Base-by-base conservation (phyloP, 2,797 vertebrate genomes). In the Characodon lateralis region DNA sequence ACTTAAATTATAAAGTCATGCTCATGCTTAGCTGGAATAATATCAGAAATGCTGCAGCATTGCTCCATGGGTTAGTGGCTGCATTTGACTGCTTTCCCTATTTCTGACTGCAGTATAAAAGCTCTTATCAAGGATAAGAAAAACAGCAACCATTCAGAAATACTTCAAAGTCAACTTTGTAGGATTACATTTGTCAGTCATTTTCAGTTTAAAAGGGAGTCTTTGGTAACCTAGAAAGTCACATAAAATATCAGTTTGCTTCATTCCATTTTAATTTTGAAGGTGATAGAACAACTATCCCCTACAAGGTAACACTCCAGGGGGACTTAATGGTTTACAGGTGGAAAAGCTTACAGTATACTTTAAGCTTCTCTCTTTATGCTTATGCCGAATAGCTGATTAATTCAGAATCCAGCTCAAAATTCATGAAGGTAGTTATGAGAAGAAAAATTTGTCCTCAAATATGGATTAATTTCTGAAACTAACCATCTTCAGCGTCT, bases 61-160 rank as follows among this genome's bases (percentile, higher is more conserved):
- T 81, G 74, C 77, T 63, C 88, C 80, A 80, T 83, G 86, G 85
- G 80, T 90, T 89, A 82, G 83, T 87, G 86, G 81, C 80, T 84
- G 69, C 76, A 76, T 88, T 82, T 48, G 71, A 82, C 58, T 91
- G 46, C 72, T 80, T 73, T 55, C 51, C 55, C 77, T 89, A 84
- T 92, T 83, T 80, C 61, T 5, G 6, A 50, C 66, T 71, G 74
- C 68, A 91, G 90, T 83, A 82, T 89, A 91, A 81, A 75, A 82
- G 75, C 79, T 73, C 73, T 81, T 74, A 72, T 61, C 7, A 3
- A 63, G 81, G 87, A 86, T 83, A 87, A 78, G 43, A 35, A 83
- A 88, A 39, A 50, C 51, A 79, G 75, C 26, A 83, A 48, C 55
- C 74, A 81, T 85, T 72, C 26, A 76, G 35, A 73, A 82, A 74